Evolutionary conservation across 1,140 invertebrate genomes (phyloP).

Genomic region (Leguminivora glycinivorella): DNA sequence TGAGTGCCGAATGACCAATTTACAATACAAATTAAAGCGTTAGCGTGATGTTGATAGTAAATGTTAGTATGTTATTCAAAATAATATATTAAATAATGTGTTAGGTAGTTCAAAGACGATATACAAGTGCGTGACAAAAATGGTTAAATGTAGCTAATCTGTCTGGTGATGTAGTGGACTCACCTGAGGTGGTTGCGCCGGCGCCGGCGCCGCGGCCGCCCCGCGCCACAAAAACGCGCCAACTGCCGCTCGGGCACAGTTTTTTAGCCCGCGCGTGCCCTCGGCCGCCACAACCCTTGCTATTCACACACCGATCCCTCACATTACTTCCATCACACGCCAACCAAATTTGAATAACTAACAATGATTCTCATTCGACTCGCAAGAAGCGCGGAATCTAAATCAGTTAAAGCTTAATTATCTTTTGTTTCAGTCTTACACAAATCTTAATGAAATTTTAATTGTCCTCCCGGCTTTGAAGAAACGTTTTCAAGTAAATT

Average conservation of each 20-base stretch:
- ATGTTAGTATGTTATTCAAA: no score
- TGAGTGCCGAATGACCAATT: no score
- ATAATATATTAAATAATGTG: not conserved
- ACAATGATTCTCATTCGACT: not conserved
- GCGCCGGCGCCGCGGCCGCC: constrained; percentile 51
- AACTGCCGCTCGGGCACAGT: constrained; percentile 61
- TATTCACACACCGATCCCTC: constrained; percentile 56
- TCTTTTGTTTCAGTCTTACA: constrained; percentile 16
- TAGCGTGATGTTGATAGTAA: no score
- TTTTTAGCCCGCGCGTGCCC: constrained; percentile 67
- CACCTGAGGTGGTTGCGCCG: constrained; percentile 50
- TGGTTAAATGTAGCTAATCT: constrained; percentile 8
- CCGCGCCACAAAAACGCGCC: constrained; percentile 51
- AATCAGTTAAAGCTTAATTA: not conserved
- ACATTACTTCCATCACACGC: not conserved
- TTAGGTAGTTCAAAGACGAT: not conserved
- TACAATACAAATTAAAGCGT: no score
- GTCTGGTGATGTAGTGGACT: constrained; percentile 29
- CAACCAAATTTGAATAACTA: not conserved
- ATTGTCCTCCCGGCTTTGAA: not conserved
- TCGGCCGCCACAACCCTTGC: constrained; percentile 65
- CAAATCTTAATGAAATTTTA: constrained; percentile 24
- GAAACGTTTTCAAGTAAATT: constrained; percentile 37
- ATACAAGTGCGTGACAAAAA: not conserved
- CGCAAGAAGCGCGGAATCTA: not conserved